phyloP scores from a whole-genome alignment of 2,797 vertebrate species.

The Chlorospingus flavigularis region DNA sequence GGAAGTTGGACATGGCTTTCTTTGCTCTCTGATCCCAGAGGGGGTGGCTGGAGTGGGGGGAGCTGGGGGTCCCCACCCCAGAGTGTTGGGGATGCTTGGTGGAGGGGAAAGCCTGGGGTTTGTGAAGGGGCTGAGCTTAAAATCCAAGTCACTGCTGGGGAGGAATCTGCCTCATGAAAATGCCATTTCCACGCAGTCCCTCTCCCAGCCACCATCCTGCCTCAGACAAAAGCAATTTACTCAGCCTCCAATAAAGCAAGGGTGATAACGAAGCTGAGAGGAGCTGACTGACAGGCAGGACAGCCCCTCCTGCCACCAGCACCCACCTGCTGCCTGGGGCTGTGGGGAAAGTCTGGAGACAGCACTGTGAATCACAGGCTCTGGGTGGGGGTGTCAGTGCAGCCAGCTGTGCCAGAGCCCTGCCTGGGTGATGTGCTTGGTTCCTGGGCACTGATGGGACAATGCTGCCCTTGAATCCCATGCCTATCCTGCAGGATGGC shows the following conservation, averaged over 20 bases:
- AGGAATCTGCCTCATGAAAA: constrained; percentile 44
- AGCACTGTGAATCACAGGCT: accelerated
- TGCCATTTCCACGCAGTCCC: constrained; percentile 36
- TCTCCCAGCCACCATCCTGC: constrained; percentile 47
- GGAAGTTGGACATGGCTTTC: accelerated
- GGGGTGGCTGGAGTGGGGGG: neutral
- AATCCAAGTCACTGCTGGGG: constrained; percentile 41
- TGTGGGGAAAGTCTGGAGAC: neutral
- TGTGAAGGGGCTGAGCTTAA: neutral
- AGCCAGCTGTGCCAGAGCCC: neutral
- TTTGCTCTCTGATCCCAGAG: accelerated
- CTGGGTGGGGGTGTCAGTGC: accelerated
- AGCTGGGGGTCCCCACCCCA: neutral
- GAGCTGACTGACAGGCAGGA: neutral
- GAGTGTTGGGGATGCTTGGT: accelerated
- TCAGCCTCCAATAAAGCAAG: constrained; percentile 49
- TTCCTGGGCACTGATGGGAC: neutral
- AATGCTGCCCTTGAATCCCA: neutral
- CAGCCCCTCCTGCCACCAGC: neutral
- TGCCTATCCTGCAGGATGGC: neutral
- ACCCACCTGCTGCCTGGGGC: neutral
- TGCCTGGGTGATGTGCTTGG: neutral
- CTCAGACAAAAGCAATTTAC: constrained; percentile 70
- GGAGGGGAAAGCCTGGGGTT: neutral
- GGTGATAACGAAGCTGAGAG: constrained; percentile 18